These are phyloP conservation scores for Thymelicus lineola DNA, from an alignment of 2,888 invertebrate species.

Conservation along the genomic window DNA sequence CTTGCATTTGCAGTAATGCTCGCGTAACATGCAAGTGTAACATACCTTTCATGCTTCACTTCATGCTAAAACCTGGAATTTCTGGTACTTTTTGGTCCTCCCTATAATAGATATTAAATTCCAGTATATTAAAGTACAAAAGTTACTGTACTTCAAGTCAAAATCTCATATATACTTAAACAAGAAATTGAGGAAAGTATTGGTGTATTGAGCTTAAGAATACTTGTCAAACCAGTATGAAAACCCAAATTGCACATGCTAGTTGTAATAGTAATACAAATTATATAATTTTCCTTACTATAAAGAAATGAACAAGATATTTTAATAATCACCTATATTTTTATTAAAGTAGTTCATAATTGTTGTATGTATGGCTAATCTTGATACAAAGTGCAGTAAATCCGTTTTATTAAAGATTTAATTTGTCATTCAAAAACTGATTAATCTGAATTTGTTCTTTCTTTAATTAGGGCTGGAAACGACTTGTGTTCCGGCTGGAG, in stretches of 20 bases:
- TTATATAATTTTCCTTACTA: neutral
- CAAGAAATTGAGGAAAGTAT: neutral
- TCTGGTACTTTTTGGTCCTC: neutral
- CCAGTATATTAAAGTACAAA: neutral
- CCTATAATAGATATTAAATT: neutral
- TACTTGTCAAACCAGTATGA: constrained; percentile 4
- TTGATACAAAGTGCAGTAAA: no score
- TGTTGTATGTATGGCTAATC: no score
- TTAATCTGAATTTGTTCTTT: no score
- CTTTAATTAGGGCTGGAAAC: no score
- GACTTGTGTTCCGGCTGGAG: no score
- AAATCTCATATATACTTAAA: no score
- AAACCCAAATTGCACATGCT: neutral
- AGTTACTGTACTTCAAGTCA: neutral
- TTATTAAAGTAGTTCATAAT: no score
- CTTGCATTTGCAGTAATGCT: constrained; percentile 29
- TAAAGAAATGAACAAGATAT: neutral
- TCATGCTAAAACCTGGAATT: constrained; percentile 10
- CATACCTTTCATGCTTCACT: constrained; percentile 13
- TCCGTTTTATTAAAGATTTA: no score
- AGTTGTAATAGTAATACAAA: constrained; percentile 3
- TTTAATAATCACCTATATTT: no score
- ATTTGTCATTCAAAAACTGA: no score
- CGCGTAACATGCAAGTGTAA: constrained; percentile 33
- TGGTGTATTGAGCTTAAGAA: neutral